Evolutionary conservation across 1,140 invertebrate species (phyloP).

Genomic region (Hylaeus volcanicus): DNA sequence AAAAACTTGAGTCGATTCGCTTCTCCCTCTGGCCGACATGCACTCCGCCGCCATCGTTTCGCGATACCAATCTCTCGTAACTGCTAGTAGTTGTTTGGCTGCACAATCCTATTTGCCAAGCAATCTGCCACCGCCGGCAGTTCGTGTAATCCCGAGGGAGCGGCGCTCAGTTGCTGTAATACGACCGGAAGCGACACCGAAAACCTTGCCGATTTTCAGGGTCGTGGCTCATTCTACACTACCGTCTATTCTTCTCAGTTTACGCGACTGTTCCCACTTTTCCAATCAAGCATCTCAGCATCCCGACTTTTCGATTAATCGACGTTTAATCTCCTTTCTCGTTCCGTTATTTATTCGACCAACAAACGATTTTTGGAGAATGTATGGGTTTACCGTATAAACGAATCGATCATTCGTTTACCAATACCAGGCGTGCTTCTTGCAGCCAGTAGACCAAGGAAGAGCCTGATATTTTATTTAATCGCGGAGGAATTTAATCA

Average conservation of each 20-base stretch:
- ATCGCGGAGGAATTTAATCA: constrained; percentile 38
- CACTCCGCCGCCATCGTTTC: constrained; percentile 47
- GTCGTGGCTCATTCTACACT: constrained; percentile 42
- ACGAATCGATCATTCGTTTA: constrained; percentile 29
- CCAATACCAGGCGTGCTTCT: constrained; percentile 22
- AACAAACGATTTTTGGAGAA: background rate
- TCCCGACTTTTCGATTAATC: background rate
- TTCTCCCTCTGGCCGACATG: background rate
- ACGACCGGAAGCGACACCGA: constrained; percentile 49
- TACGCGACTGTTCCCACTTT: too few relatives aligned
- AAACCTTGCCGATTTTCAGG: constrained; percentile 60
- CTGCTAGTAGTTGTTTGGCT: constrained; percentile 66
- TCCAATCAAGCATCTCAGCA: too few relatives aligned
- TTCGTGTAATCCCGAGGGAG: constrained; percentile 61
- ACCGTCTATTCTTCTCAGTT: background rate
- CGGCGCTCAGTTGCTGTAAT: constrained; percentile 46
- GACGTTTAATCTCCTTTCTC: too few relatives aligned
- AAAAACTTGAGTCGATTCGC: constrained; percentile 45
- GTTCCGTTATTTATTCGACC: background rate
- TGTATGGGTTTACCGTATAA: constrained; percentile 18
- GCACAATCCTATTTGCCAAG: constrained; percentile 70
- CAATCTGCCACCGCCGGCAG: constrained; percentile 63
- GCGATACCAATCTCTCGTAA: constrained; percentile 60
- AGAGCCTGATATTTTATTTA: constrained; percentile 35
- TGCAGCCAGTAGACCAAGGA: constrained; percentile 25